These are phyloP conservation scores for Monochamus alternatus DNA, from an alignment of 2,888 invertebrate genomes.

Conservation along the genomic window DNA sequence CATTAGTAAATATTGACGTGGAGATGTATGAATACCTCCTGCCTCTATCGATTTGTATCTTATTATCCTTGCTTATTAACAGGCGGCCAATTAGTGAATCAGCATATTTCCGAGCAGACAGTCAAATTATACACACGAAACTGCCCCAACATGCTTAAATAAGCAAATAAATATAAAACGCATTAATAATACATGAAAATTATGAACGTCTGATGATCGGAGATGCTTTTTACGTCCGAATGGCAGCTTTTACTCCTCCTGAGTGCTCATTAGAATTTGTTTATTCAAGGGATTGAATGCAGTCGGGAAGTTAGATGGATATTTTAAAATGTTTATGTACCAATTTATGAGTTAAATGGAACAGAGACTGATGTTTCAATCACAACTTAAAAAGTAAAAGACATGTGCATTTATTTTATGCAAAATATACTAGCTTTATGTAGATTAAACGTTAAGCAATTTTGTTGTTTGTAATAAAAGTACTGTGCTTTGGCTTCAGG, in stretches of 20 bases:
- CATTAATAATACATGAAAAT: constrained; percentile 39
- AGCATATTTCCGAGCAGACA: constrained; percentile 26
- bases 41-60: constrained; percentile 41
- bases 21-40: constrained; percentile 41
- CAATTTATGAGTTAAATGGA: background rate
- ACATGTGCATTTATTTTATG: too few species aligned
- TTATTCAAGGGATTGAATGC: constrained; percentile 1
- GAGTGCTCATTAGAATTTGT: constrained; percentile 10
- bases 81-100: constrained; percentile 35
- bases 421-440: too few species aligned
- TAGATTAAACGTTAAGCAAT: too few species aligned
- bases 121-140: constrained; percentile 33
- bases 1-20: constrained; percentile 54
- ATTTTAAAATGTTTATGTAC: background rate
- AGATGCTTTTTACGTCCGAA: background rate
- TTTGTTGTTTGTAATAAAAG: too few species aligned
- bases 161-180: constrained; percentile 46
- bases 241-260: background rate
- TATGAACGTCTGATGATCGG: background rate
- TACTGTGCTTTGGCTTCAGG: too few species aligned
- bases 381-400: too few species aligned
- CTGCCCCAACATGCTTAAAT: constrained; percentile 36
- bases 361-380: too few species aligned
- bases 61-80: constrained; percentile 33
- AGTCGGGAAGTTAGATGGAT: background rate